phyloP scores from a whole-genome alignment of 2,888 invertebrate genomes.

The Tupiocoris notatus region DNA sequence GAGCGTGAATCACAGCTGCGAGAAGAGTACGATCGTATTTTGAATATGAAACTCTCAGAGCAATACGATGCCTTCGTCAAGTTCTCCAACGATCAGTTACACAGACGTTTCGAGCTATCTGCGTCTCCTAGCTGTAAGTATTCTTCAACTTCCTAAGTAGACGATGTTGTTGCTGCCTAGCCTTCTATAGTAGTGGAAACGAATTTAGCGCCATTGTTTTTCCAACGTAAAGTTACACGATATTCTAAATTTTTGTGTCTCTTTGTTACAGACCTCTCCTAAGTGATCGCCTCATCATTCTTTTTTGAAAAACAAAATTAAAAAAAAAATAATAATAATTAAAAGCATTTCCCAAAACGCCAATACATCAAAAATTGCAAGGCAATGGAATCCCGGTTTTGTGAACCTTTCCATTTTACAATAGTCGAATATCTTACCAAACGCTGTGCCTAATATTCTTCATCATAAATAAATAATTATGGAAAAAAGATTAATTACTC shows the following conservation, averaged over 20 bases:
- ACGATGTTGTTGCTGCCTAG: too few relatives aligned
- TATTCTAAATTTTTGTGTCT: not conserved
- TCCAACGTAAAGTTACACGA: not conserved
- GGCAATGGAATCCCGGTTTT: slow-evolving; percentile 24
- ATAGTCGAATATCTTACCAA: slow-evolving; percentile 40
- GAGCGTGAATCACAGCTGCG: slow-evolving; percentile 92
- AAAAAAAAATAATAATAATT: not conserved
- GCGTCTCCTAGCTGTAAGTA: slow-evolving; percentile 52
- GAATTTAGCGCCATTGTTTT: too few relatives aligned
- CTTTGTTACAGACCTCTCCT: slow-evolving; percentile 35
- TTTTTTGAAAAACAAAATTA: not conserved
- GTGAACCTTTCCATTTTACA: slow-evolving; percentile 35
- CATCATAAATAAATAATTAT: slow-evolving; percentile 24
- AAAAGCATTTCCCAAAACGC: slow-evolving; percentile 27
- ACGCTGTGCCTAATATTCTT: slow-evolving; percentile 39
- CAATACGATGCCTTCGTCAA: slow-evolving; percentile 99
- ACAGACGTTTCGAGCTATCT: slow-evolving; percentile 58
- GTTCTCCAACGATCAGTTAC: slow-evolving; percentile 97
- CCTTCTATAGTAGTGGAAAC: too few relatives aligned
- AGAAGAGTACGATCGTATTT: slow-evolving; percentile 90
- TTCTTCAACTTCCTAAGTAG: too few relatives aligned
- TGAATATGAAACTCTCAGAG: slow-evolving; percentile 91
- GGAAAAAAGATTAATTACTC: slow-evolving; percentile 24
- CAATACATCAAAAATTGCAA: slow-evolving; percentile 19
- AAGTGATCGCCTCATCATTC: slow-evolving; percentile 19